Base-by-base conservation (phyloP, 1,140 invertebrate genomes). In the Harlomillsia oculata region DNA sequence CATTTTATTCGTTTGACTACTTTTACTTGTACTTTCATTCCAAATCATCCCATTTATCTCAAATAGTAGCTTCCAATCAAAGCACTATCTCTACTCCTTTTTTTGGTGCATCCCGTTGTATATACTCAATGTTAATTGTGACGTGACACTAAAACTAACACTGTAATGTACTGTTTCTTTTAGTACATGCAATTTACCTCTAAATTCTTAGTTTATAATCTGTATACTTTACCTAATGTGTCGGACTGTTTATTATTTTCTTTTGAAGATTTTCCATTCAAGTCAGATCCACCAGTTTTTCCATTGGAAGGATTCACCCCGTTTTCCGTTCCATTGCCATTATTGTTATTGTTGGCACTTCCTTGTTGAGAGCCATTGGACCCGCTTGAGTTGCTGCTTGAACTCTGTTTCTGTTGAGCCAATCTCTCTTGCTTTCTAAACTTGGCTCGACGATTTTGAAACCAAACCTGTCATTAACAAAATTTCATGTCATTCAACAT, bases 381-480 rank as follows among this genome's bases (percentile, higher is more conserved):
- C 23, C 62, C 62, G 36, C 46, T 62, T 8, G 63, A 65, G 52
- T 52, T 62, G 44, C 53, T 57, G 41, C 48, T 66, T 2, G 59
- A 62, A 32, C 55, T 61, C 45, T 60, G 59, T 65, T 87, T 87
- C 68, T 88, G 85, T 66, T 87, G 85, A 1, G 84, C 83, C 41
- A 87, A 69, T 18, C 85, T 74, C 72, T 96, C 91, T 69, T 95
- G 90, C 73, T 95, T 95, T 20, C 92, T 77, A 68, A 92, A 91
- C 72, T 93, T 95, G 1, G 89, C 89, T 34, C 90, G 76, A 40
- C 90, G 74, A 69, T 93, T 95, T 75, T 93, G 90, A 69, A 95
- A 95, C 90, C 90, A 93, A 1, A 94, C 89, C 89, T 94, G 75
- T 11, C 59, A 48, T 14, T 16, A 41, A 41, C n/a, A n/a, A n/a